Conservation (phyloP, 2,888 invertebrate genomes). For the Agelastica alni region DNA sequence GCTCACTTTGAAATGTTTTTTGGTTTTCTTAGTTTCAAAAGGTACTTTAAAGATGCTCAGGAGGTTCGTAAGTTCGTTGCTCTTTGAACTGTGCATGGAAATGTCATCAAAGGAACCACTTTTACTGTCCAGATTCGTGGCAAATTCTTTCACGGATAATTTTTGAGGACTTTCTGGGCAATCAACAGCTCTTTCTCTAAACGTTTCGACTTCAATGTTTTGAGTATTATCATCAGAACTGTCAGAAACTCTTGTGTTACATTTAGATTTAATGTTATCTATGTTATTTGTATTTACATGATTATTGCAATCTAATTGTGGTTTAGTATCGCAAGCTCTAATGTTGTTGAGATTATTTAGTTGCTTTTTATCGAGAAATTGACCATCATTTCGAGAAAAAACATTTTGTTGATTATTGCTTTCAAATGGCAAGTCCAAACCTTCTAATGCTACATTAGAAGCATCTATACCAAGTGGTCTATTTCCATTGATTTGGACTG, state of each 20-base stretch:
- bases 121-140: conserved; percentile 43
- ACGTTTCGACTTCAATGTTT: conserved; percentile 23
- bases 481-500: conserved; percentile 41
- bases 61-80: conserved; percentile 57
- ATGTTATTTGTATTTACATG: conserved; percentile 1
- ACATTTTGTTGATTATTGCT: conserved; percentile 33
- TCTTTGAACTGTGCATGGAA: conserved; percentile 64
- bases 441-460: conserved; percentile 44
- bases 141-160: conserved; percentile 43
- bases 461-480: conserved; percentile 52
- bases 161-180: conserved; percentile 46
- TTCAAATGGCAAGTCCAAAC: conserved; percentile 44
- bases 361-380: conserved; percentile 35
- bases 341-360: conserved; percentile 52
- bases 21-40: conserved; percentile 45
- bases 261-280: conserved; percentile 10
- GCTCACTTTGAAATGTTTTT: conserved; percentile 46
- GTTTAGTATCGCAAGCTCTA: conserved; percentile 48
- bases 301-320: conserved; percentile 34
- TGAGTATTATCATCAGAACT: conserved; percentile 44
- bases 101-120: conserved; percentile 60
- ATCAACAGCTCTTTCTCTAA: conserved; percentile 53
- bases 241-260: neutral
- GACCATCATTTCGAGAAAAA: conserved; percentile 14
- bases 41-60: conserved; percentile 52